Percentiles rank a stretch among this genome's conserved stretches.
Evolutionary conservation across 35 echinoderm and acorn worm species (phyloP).

Genomic region (Amphiura filiformis): DNA sequence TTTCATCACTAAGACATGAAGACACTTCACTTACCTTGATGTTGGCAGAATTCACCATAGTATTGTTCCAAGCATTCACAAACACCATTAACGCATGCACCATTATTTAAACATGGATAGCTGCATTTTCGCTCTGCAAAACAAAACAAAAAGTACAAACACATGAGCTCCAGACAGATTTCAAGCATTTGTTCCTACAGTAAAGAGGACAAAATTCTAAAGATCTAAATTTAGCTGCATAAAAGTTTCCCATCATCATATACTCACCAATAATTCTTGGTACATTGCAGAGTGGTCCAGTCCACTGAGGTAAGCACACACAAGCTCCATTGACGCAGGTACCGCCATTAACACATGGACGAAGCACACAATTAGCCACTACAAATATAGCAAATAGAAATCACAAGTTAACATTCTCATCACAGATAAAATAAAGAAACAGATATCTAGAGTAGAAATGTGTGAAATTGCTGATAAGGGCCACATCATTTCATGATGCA

Average conservation of each 20-base stretch:
- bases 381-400: neutral
- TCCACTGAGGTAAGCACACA: slow-evolving; percentile 55
- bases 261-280: neutral
- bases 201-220: too few species aligned
- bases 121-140: slow-evolving; percentile 48
- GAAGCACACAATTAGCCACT: neutral
- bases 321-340: slow-evolving; percentile 62
- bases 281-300: slow-evolving; percentile 58
- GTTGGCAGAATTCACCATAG: slow-evolving; percentile 68
- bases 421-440: neutral
- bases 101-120: slow-evolving; percentile 57
- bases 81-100: slow-evolving; percentile 56
- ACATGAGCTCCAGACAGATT: too few species aligned
- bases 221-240: neutral
- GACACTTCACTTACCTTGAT: slow-evolving; percentile 43
- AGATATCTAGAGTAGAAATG: neutral
- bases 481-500: too few species aligned
- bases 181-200: too few species aligned
- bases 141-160: slow-evolving; percentile 14
- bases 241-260: neutral
- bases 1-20: neutral
- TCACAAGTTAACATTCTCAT: neutral
- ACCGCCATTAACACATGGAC: slow-evolving; percentile 56
- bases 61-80: slow-evolving; percentile 57
- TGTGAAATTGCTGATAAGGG: neutral